phyloP scores from a whole-genome alignment of 2,113 vertebrate species.

The Strigops habroptila region DNA sequence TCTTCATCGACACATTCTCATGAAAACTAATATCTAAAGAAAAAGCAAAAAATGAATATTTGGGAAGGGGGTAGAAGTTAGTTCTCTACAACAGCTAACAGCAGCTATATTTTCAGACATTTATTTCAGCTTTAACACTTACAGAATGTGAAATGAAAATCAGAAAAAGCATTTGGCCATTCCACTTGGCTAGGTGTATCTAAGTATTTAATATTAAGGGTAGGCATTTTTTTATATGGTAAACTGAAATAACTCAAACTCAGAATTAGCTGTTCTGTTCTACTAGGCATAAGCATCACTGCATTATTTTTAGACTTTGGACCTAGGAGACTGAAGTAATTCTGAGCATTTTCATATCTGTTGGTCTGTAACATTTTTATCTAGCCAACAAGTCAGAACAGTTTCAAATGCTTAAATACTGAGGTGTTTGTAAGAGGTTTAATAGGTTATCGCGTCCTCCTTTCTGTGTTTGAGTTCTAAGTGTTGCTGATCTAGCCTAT shows the following conservation, averaged over 20 bases:
- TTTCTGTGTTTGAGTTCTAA: background rate
- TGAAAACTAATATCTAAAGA: slow-evolving; percentile 6
- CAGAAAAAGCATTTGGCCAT: background rate
- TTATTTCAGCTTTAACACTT: background rate
- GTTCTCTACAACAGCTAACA: background rate
- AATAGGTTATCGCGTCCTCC: background rate
- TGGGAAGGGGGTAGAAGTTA: background rate
- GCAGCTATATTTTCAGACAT: background rate
- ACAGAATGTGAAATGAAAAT: background rate
- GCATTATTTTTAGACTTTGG: background rate
- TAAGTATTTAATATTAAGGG: background rate
- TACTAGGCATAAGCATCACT: background rate
- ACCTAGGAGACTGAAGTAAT: background rate
- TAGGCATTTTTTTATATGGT: background rate
- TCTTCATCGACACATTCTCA: background rate
- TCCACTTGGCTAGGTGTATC: background rate
- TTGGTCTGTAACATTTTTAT: background rate
- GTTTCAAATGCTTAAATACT: background rate
- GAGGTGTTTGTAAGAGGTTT: background rate
- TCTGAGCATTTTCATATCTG: background rate
- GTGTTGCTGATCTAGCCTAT: background rate
- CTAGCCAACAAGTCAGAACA: background rate
- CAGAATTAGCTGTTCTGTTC: background rate
- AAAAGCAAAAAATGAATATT: background rate
- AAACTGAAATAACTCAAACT: background rate